These are phyloP conservation scores for Anadara kagoshimensis DNA, from an alignment of 1,140 invertebrate genomes.

Conservation along the genomic window DNA sequence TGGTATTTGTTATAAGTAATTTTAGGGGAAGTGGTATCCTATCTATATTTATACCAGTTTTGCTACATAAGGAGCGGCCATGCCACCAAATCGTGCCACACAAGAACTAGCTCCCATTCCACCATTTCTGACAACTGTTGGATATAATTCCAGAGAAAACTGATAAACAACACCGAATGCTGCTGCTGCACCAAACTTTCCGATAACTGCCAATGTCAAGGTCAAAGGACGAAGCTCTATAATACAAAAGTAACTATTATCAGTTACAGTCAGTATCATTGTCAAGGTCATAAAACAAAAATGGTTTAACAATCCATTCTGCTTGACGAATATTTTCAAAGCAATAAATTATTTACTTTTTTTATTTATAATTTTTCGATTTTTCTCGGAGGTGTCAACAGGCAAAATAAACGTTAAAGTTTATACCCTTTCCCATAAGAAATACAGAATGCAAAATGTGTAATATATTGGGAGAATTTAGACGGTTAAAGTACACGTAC, in stretches of 20 bases:
- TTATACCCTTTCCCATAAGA: too few species aligned
- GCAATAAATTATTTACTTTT: too few species aligned
- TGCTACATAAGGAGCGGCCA: conserved; percentile 79
- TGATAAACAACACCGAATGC: conserved; percentile 83
- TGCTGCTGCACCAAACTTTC: conserved; percentile 77
- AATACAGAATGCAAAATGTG: too few species aligned
- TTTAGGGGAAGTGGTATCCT: too few species aligned
- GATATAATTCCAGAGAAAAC: conserved; percentile 89
- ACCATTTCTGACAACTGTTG: conserved; percentile 88
- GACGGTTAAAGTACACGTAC: too few species aligned
- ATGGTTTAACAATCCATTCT: too few species aligned
- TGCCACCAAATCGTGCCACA: conserved; percentile 85
- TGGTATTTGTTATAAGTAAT: too few species aligned
- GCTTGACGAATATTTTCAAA: too few species aligned
- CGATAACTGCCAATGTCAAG: conserved; percentile 80
- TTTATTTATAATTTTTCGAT: too few species aligned
- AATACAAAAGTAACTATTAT: background rate
- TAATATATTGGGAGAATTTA: too few species aligned
- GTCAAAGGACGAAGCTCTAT: conserved; percentile 26
- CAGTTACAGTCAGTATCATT: background rate
- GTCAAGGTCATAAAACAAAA: background rate
- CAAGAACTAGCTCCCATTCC: conserved; percentile 87
- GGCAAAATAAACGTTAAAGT: too few species aligned
- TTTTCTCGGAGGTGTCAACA: too few species aligned
- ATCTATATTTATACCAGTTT: conserved; percentile 56